Base-by-base conservation (phyloP, 2,888 invertebrate genomes). In the Mimas tiliae region DNA sequence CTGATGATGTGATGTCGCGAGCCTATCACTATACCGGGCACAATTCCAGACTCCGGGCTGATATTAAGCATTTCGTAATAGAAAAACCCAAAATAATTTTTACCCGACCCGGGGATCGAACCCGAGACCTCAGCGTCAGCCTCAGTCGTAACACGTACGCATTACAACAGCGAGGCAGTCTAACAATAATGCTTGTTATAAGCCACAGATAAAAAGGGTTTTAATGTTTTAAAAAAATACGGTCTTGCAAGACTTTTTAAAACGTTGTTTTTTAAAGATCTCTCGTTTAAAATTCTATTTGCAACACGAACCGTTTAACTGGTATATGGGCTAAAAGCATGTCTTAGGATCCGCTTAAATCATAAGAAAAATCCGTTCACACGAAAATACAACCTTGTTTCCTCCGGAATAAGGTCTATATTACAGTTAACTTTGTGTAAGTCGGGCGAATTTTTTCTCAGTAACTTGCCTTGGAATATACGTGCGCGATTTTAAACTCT, bases 281-380 rank as follows among this genome's bases (percentile, higher is more conserved):
- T n/a, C 53, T 75, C 73, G 65, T 76, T 70, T 63, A 70, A 72
- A 72, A 77, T 76, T 79, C 76, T 65, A 73, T 74, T 58, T 69
- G 55, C 50, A 68, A 48, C 69, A 64, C 38, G 38, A 58, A 16
- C 55, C 55, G 55, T 58, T 58, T 38, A 58, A 12, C 55, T 58
- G 58, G 68, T 68, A 75, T 42, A 12, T 7, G 58, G 6, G 42
- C 58, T 42, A 58, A 58, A 38, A 58, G 11, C 3, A 8, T 14
- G 38, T 38, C 42, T 58, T 42, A 58, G 58, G 58, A 58, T 58
- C 19, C 19, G 38, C 4, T 42, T 58, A 58, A 58, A 58, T 58
- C 58, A 58, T 58, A 58, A 58, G 55, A 42, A 21, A 58, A 58
- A 16, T 9, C 16, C 42, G 6, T 27, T 1, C 16, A 42, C 8